These are phyloP conservation scores for Agapornis roseicollis DNA, from an alignment of 2,113 vertebrate species.

Conservation along the genomic window DNA sequence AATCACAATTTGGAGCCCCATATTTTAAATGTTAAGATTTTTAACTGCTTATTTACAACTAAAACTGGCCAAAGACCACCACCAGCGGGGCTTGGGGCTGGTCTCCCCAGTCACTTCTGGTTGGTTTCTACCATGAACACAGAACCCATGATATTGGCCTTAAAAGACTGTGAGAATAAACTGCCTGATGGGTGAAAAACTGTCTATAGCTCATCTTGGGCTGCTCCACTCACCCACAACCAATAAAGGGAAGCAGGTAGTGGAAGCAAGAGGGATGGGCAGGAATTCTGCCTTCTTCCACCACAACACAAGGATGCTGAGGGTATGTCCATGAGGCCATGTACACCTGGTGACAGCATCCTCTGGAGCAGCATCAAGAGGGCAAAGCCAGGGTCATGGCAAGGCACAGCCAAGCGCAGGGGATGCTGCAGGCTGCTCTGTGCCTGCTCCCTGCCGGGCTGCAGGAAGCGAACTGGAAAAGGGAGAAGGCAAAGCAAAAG, in stretches of 20 bases:
- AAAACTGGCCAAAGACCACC: not conserved
- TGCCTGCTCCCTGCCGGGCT: not conserved
- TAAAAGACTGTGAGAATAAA: not conserved
- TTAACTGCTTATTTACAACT: not conserved
- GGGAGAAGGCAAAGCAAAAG: not conserved
- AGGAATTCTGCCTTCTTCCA: not conserved
- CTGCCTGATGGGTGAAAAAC: no score
- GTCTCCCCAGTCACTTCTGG: not conserved
- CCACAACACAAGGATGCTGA: fast-evolving
- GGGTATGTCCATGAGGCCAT: fast-evolving
- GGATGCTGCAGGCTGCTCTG: not conserved
- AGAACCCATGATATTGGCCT: fast-evolving
- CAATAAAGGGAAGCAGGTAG: not conserved
- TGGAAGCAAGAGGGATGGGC: fast-evolving
- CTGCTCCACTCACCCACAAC: not conserved
- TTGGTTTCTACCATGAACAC: fast-evolving
- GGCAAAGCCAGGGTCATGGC: not conserved
- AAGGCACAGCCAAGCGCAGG: fast-evolving
- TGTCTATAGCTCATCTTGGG: not conserved
- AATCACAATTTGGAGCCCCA: not conserved
- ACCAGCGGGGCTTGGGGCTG: fast-evolving
- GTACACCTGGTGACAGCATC: not conserved
- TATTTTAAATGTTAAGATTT: not conserved
- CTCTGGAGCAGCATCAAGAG: fast-evolving
- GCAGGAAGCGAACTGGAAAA: not conserved